Evolutionary conservation across 2,797 vertebrate genomes (phyloP), one percentile per base, ranked within the genome.

Genomic region (Pyrocephalus nanus): DNA sequence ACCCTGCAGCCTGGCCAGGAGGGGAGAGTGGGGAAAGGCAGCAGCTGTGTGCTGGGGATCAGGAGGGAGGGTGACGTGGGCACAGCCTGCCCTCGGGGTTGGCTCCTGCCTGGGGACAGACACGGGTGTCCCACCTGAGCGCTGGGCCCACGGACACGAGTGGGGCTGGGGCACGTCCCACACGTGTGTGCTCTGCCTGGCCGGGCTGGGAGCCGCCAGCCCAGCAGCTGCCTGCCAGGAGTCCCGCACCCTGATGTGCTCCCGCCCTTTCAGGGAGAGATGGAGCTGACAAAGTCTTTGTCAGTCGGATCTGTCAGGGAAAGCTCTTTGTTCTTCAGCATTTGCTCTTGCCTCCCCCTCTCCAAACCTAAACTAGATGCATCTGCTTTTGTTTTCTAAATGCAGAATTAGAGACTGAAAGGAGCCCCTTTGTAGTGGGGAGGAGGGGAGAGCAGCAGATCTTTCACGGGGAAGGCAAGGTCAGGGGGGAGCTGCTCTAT

Each of bases 351-450:
- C 76, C 93, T 91, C 94, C 94, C 94, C 95, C 92, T 64, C 91
- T 83, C 51, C 84, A 64, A 90, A 94, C 78, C 61, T 88, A 86
- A 92, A 90, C 78, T 88, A 57, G 92, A 94, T 88, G 96, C 94
- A 93, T 92, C 94, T 92, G 89, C 96, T 95, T 97, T 96, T 97
- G 95, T 96, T 97, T 97, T 95, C 91, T 83, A 94, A 94, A 96
- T 93, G 95, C 95, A 95, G 93, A 94, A 95, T 92, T 94, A 90
- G 86, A 83, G 87, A 17, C 70, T 93, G 93, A 92, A 95, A 95
- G 74, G 91, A 92, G 93, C 58, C 65, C 55, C 92, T 94, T 92
- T 92, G 96, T 93, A 90, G 93, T 58, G 88, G 83, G 93, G 88
- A 94, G 96, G 95, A 96, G 95, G 95, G 94, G 90, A 75, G 77